Evolutionary conservation across 2,113 vertebrate genomes (phyloP).

Genomic region (Budorcas taxicolor): DNA sequence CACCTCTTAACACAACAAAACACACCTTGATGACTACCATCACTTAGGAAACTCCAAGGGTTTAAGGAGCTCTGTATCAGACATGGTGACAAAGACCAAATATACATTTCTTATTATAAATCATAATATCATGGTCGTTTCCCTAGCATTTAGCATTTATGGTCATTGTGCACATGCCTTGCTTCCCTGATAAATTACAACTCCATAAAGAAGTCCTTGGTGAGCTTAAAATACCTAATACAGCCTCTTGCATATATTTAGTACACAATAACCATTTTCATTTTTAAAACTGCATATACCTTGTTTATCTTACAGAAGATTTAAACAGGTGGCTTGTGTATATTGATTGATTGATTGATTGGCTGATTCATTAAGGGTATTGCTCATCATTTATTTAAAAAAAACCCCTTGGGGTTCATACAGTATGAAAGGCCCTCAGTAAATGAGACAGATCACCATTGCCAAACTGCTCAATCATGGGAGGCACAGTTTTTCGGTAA

Average conservation of each 20-base stretch:
- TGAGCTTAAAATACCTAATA: background rate
- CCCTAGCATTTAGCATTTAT: background rate
- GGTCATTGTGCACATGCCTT: background rate
- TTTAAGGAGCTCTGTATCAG: background rate
- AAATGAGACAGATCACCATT: background rate
- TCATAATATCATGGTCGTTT: background rate
- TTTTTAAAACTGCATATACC: background rate
- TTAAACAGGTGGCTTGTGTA: constrained; percentile 11
- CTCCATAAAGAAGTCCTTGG: background rate
- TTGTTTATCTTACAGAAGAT: background rate
- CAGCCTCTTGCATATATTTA: background rate
- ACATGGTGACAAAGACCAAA: background rate
- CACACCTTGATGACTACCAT: background rate
- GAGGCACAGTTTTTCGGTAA: constrained; percentile 8
- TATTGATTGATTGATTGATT: constrained; percentile 40
- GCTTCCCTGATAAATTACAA: background rate
- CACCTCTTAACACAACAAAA: background rate
- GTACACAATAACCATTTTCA: background rate
- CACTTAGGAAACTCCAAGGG: background rate
- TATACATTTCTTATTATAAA: background rate
- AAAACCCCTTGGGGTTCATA: background rate
- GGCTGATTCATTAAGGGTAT: background rate
- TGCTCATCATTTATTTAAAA: background rate
- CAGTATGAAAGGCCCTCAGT: background rate
- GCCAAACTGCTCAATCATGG: background rate